Evolutionary conservation across 92 coral and sea anemone genomes (phyloP).

Genomic region (Zoanthus sansibaricus): DNA sequence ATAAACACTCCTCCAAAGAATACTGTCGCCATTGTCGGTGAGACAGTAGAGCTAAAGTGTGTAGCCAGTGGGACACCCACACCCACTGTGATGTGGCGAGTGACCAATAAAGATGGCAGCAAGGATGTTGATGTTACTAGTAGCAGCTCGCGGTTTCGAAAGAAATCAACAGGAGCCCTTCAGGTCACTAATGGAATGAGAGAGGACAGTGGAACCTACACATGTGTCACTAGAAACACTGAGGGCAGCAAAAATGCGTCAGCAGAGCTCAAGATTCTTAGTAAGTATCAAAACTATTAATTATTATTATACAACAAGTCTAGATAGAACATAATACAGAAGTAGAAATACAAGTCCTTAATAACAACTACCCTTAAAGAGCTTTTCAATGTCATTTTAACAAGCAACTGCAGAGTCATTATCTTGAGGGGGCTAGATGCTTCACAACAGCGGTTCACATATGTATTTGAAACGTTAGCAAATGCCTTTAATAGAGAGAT

Average conservation of each 20-base stretch:
- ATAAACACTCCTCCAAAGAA: slow-evolving; percentile 80
- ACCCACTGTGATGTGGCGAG: slow-evolving; percentile 80
- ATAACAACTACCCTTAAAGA: too few species aligned
- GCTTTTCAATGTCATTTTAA: too few species aligned
- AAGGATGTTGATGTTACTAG: slow-evolving; percentile 53
- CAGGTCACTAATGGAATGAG: slow-evolving; percentile 68
- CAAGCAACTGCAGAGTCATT: too few species aligned
- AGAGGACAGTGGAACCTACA: slow-evolving; percentile 73
- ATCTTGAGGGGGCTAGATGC: too few species aligned
- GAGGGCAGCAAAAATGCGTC: slow-evolving; percentile 64
- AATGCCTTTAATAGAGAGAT: too few species aligned
- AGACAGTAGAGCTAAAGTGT: slow-evolving; percentile 80
- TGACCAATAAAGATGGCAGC: slow-evolving; percentile 48
- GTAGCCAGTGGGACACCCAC: slow-evolving; percentile 72
- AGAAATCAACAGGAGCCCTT: slow-evolving; percentile 74
- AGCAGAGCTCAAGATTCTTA: slow-evolving; percentile 73
- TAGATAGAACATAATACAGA: too few species aligned
- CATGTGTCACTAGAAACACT: slow-evolving; percentile 71
- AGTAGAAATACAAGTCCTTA: too few species aligned
- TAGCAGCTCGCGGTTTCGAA: slow-evolving; percentile 61
- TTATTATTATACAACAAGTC: too few species aligned
- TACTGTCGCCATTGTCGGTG: slow-evolving; percentile 68
- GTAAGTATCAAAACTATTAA: not conserved
- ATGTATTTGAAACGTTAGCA: too few species aligned
- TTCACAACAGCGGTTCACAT: too few species aligned